Base-by-base conservation (phyloP, 1,140 invertebrate species). In the Leptopilina boulardi region DNA sequence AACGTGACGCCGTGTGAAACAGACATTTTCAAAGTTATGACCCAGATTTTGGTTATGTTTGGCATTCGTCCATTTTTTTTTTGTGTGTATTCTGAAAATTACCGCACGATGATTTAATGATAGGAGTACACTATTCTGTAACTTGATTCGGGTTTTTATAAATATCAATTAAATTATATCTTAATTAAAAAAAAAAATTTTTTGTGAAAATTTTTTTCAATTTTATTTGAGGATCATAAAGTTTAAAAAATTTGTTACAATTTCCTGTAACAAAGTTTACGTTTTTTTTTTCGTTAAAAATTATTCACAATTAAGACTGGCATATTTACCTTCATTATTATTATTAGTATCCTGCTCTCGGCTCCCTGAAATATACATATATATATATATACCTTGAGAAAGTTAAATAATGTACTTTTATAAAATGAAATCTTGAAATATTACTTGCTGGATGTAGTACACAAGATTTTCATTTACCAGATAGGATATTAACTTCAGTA, bases 371-470 rank as follows among this genome's bases (percentile, higher is more conserved):
- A n/a, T n/a, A n/a, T n/a, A n/a, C n/a, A n/a, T 1, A 13, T 13
- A 2, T 42, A n/a, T 10, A 18, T n/a, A n/a, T 18, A n/a, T 18
- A n/a, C 6, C 47, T 18, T 51, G n/a, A n/a, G 34, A 26, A 30
- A 26, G 23, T 21, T 66, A 66, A 30, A 66, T 66, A 66, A 66
- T 66, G 21, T 23, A 15, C 59, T 30, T 66, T 30, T 30, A 66
- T n/a, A n/a, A 66, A 30, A 66, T 66, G 59, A 66, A 66, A 66
- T 66, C 23, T n/a, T 34, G 13, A 66, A 66, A 66, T 66, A 66
- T 66, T 13, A 66, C 59, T 66, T 66, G 23, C 30, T 66, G 23
- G 13, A 66, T 66, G 59, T 66, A 30, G 21, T n/a, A 30, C 59
- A 30, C 26, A 30, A 66, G 26, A 30, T 30, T 66, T 66, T 66